Evolutionary conservation across 2,888 invertebrate genomes (phyloP).

Genomic region (Caenorhabditis uteleia): DNA sequence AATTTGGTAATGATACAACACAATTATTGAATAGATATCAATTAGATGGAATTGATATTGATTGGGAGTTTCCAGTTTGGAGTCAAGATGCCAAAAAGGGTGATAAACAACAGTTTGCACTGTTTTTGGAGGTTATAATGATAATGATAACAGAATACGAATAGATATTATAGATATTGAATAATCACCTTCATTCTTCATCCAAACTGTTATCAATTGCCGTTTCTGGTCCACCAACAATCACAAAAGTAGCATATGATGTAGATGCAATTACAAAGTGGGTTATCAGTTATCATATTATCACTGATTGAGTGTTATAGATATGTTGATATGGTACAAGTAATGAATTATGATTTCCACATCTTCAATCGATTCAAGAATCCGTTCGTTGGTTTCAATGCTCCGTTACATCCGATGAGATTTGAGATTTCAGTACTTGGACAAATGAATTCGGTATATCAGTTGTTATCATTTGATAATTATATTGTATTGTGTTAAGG

Average conservation of each 20-base stretch:
- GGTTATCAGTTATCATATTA: background rate
- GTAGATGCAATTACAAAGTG: constrained; percentile 80
- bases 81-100: constrained; percentile 47
- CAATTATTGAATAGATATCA: constrained; percentile 19
- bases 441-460: constrained; percentile 59
- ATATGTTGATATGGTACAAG: constrained; percentile 82
- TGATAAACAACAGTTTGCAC: constrained; percentile 42
- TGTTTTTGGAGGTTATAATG: constrained; percentile 40
- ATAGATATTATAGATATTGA: constrained; percentile 1
- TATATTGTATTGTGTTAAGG: constrained; percentile 69
- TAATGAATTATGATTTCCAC: constrained; percentile 93
- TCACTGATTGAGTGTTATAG: too few relatives aligned
- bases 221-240: constrained; percentile 80
- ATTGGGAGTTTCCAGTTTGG: constrained; percentile 68
- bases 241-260: constrained; percentile 82
- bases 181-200: background rate
- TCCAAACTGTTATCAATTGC: constrained; percentile 50
- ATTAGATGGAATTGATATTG: constrained; percentile 63
- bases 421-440: constrained; percentile 50
- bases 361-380: constrained; percentile 76
- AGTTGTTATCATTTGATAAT: background rate
- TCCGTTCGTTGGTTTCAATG: constrained; percentile 85
- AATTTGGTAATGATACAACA: constrained; percentile 17
- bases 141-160: background rate
- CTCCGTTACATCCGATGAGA: constrained; percentile 78